Evolutionary conservation across 2,888 invertebrate genomes (phyloP).

Genomic region (Colletes collaris): DNA sequence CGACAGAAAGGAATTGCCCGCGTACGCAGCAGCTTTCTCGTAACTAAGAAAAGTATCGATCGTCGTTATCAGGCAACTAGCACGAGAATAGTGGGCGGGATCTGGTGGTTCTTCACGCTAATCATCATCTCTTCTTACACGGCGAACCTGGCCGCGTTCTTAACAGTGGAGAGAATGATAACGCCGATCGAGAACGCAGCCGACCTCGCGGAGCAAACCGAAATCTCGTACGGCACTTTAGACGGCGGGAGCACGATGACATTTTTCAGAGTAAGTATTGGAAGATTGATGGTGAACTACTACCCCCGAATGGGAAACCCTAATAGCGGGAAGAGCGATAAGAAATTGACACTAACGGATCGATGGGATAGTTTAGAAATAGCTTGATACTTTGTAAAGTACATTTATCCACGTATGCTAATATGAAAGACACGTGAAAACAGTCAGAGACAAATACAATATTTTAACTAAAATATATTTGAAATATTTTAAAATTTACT

Average conservation of each 20-base stretch:
- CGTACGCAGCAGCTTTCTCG: neutral
- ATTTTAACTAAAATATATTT: too few relatives aligned
- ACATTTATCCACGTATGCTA: too few relatives aligned
- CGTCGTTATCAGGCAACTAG: slow-evolving; percentile 89
- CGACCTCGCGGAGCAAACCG: slow-evolving; percentile 96
- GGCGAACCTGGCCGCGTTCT: slow-evolving; percentile 98
- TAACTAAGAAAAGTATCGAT: slow-evolving; percentile 36
- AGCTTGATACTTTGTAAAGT: too few relatives aligned
- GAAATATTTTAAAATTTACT: too few relatives aligned
- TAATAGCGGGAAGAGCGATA: too few relatives aligned
- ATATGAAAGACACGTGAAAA: too few relatives aligned
- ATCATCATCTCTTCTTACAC: slow-evolving; percentile 99
- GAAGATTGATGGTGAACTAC: neutral
- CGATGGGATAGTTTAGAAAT: too few relatives aligned
- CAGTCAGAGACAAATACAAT: too few relatives aligned
- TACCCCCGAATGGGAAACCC: too few relatives aligned
- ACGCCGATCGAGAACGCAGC: slow-evolving; percentile 98
- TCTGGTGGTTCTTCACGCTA: slow-evolving; percentile 99
- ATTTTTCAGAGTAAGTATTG: slow-evolving; percentile 92
- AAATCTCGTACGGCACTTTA: slow-evolving; percentile 96
- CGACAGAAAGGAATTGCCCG: slow-evolving; percentile 46
- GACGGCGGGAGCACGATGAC: slow-evolving; percentile 98
- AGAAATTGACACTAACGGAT: too few relatives aligned
- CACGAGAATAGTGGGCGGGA: slow-evolving; percentile 97
- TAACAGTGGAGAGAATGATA: slow-evolving; percentile 98